A percentile compares a stretch with the other conserved stretches of the same genome.
phyloP scores from a whole-genome alignment of 2,888 invertebrate genomes.

The Phaonia tiefii region DNA sequence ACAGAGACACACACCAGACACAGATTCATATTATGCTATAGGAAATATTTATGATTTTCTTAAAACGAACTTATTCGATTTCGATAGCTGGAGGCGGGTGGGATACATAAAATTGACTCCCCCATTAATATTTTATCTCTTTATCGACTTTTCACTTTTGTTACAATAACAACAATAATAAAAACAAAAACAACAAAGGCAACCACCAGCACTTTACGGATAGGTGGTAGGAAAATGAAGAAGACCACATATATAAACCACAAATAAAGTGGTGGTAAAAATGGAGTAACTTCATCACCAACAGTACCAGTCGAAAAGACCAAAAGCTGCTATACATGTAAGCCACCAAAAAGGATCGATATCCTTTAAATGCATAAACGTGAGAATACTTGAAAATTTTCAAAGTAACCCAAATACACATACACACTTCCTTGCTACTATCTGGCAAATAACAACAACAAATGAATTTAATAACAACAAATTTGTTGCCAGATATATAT shows the following conservation, averaged over 20 bases:
- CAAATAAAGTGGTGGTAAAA: conserved; percentile 21
- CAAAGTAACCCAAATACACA: conserved; percentile 5
- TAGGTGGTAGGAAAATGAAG: conserved; percentile 19
- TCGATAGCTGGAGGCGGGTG: conserved; percentile 15
- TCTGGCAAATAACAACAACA: conserved; percentile 11
- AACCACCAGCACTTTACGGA: conserved; percentile 41
- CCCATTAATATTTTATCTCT: conserved; percentile 65
- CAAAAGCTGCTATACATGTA: neutral
- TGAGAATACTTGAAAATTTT: conserved; percentile 56
- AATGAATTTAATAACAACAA: conserved; percentile 48
- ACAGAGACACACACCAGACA: neutral
- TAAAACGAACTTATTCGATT: conserved; percentile 34
- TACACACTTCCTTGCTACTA: neutral
- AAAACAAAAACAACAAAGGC: conserved; percentile 27
- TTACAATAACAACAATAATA: conserved; percentile 20
- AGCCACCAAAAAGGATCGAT: conserved; percentile 30
- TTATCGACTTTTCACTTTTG: conserved; percentile 67
- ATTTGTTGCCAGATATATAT: conserved; percentile 27
- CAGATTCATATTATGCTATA: neutral
- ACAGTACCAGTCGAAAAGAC: neutral
- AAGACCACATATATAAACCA: conserved; percentile 30
- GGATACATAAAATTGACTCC: conserved; percentile 51
- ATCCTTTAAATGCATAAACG: conserved; percentile 61
- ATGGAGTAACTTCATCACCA: neutral
- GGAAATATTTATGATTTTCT: conserved; percentile 41